A percentile compares a stretch with the other conserved stretches of the same genome.
phyloP scores from a whole-genome alignment of 2,797 vertebrate genomes.

The Philypnodon macrostomus region DNA sequence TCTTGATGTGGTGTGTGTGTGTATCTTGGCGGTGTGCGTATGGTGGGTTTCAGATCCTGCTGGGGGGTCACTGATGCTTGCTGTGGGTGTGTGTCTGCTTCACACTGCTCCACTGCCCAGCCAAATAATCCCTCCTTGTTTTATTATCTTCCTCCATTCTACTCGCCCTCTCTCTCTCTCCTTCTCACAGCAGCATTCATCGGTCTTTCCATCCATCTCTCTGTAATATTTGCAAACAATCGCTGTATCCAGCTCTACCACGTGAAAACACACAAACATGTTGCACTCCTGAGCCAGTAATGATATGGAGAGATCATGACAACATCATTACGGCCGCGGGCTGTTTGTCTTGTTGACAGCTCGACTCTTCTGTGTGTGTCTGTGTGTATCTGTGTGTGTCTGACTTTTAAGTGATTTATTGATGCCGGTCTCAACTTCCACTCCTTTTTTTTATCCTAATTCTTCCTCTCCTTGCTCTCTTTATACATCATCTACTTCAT shows the following conservation, averaged over 20 bases:
- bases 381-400: constrained; percentile 32
- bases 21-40: constrained; percentile 13
- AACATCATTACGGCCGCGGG: constrained; percentile 72
- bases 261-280: constrained; percentile 32
- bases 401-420: constrained; percentile 76
- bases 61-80: constrained; percentile 58
- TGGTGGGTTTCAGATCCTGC: constrained; percentile 36
- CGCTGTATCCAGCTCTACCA: constrained; percentile 31
- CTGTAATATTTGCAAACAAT: constrained; percentile 51
- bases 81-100: constrained; percentile 58
- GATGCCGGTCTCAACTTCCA: constrained; percentile 54
- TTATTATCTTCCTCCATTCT: constrained; percentile 13
- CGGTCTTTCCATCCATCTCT: constrained; percentile 22
- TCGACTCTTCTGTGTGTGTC: constrained; percentile 41
- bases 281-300: constrained; percentile 55
- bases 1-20: constrained; percentile 14
- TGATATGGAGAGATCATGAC: constrained; percentile 73
- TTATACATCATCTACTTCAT: constrained; percentile 53
- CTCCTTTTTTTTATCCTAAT: constrained; percentile 30
- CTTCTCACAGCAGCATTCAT: constrained; percentile 11
- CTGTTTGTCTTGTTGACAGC: constrained; percentile 72
- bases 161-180: constrained; percentile 9
- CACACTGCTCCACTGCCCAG: constrained; percentile 44
- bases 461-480: constrained; percentile 23
- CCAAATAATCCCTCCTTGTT: constrained; percentile 13